Percentiles rank a stretch among this genome's conserved stretches.
phyloP scores from a whole-genome alignment of 2,797 vertebrate genomes.

The Mormyrops boulengeri region DNA sequence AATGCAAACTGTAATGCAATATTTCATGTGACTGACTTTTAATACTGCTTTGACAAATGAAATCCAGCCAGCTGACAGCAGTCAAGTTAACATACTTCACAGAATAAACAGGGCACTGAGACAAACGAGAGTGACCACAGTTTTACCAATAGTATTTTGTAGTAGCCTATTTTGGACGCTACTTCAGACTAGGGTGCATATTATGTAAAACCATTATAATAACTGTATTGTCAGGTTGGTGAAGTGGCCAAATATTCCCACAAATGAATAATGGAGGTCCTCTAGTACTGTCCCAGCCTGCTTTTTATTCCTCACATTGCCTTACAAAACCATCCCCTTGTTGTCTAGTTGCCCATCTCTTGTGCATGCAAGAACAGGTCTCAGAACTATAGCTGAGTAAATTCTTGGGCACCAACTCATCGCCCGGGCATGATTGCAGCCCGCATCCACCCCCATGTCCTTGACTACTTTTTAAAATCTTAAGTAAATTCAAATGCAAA shows the following conservation, averaged over 20 bases:
- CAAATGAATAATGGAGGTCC: not conserved
- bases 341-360: not conserved
- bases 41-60: not conserved
- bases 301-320: not conserved
- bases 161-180: not conserved
- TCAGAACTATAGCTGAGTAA: not conserved
- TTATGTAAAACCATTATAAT: not conserved
- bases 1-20: not conserved
- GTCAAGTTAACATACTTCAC: not conserved
- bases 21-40: not conserved
- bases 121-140: not conserved
- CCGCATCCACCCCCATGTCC: not conserved
- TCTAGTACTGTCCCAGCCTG: not conserved
- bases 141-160: not conserved
- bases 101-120: not conserved
- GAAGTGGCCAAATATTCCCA: not conserved
- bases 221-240: not conserved
- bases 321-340: not conserved
- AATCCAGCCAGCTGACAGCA: not conserved
- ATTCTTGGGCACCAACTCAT: constrained; percentile 26
- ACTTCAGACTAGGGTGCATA: not conserved
- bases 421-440: not conserved
- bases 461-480: constrained; percentile 43
- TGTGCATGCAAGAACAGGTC: constrained; percentile 16
- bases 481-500: constrained; percentile 33